These are phyloP conservation scores for Phalloptychus januarius DNA, from an alignment of 2,797 vertebrate species.

Conservation along the genomic window DNA sequence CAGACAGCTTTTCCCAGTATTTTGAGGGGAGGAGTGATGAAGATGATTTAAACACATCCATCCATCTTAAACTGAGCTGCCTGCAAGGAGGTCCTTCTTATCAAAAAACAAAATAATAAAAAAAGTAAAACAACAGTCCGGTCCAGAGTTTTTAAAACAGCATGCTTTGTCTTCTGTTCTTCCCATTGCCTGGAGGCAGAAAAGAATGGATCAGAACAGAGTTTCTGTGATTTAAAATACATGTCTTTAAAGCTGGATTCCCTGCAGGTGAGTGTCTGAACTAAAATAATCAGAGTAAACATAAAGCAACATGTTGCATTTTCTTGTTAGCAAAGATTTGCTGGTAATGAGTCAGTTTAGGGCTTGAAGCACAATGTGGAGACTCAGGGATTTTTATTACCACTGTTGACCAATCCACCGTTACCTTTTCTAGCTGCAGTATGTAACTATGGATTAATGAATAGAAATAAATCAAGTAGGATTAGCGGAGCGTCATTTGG, in stretches of 20 bases:
- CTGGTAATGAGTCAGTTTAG: neutral
- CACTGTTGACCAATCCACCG: neutral
- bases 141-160: conserved; percentile 86
- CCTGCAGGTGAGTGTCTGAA: neutral
- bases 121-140: conserved; percentile 17
- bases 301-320: neutral
- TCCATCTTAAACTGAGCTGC: conserved; percentile 61
- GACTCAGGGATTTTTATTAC: neutral
- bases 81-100: conserved; percentile 54
- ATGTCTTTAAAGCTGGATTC: neutral
- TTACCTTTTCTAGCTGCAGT: neutral
- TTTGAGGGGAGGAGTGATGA: conserved; percentile 75
- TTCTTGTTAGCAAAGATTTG: neutral
- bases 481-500: neutral
- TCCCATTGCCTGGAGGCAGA: conserved; percentile 86
- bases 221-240: neutral
- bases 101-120: conserved; percentile 14
- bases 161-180: conserved; percentile 99
- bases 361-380: neutral
- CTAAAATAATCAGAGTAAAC: neutral
- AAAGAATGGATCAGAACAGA: neutral
- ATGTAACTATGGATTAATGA: neutral
- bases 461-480: neutral
- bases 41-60: conserved; percentile 55
- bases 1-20: conserved; percentile 76